These are phyloP conservation scores for Lamellibrachia columna DNA, from an alignment of 2,888 invertebrate species.

Conservation along the genomic window DNA sequence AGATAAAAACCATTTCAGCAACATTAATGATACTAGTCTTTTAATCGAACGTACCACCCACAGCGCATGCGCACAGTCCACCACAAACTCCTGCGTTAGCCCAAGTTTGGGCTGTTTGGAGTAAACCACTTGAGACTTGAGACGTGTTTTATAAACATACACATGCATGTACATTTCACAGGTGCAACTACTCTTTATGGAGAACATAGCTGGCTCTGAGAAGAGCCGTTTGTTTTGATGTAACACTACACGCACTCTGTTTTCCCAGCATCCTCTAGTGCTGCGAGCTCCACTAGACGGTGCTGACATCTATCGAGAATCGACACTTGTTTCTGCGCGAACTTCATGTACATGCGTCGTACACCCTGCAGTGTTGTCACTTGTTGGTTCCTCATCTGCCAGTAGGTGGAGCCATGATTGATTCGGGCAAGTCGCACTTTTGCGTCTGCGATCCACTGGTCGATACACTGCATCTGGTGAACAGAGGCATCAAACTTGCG, in stretches of 20 bases:
- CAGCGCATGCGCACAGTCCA: no score
- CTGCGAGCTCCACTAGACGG: background rate
- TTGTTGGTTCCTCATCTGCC: background rate
- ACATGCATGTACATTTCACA: background rate
- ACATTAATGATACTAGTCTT: no score
- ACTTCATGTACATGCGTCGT: background rate
- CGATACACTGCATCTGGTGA: background rate
- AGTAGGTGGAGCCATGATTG: constrained; percentile 5
- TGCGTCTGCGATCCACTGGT: background rate
- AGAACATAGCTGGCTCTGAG: background rate
- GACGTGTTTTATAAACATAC: background rate
- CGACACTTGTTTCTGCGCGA: background rate
- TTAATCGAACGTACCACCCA: no score
- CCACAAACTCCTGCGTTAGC: no score
- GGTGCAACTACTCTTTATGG: background rate
- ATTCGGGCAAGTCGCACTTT: constrained; percentile 10
- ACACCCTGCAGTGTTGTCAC: background rate
- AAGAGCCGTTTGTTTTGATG: background rate
- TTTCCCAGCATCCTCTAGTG: background rate
- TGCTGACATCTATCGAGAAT: background rate
- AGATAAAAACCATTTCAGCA: no score
- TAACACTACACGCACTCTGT: background rate
- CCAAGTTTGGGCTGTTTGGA: no score
- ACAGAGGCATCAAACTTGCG: background rate
- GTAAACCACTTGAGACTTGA: no score